phyloP scores from a whole-genome alignment of 2,113 vertebrate genomes.

The Syngnathoides biaculeatus region DNA sequence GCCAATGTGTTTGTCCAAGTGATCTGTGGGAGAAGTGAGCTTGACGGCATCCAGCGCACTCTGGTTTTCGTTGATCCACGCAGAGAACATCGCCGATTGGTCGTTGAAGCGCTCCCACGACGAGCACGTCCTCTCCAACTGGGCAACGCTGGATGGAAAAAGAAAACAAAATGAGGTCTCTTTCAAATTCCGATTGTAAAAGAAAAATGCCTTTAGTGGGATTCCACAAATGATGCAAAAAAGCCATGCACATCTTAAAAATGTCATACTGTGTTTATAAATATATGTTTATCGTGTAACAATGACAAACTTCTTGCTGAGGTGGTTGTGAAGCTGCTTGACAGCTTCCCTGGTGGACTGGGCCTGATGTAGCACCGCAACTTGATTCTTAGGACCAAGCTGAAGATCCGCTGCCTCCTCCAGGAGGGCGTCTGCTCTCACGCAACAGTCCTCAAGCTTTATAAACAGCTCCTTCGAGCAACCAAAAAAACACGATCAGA shows the following conservation, averaged over 20 bases:
- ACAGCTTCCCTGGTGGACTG: conserved; percentile 79
- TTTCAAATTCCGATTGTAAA: neutral
- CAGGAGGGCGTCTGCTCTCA: conserved; percentile 78
- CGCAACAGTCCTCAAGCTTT: conserved; percentile 73
- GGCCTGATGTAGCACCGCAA: conserved; percentile 80
- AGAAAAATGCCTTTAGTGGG: neutral
- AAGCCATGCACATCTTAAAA: too few species aligned
- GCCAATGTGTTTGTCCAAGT: conserved; percentile 80
- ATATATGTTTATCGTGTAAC: neutral
- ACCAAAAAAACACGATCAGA: neutral
- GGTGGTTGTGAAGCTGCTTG: conserved; percentile 77
- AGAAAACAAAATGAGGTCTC: neutral
- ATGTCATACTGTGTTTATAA: too few species aligned
- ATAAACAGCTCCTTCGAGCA: conserved; percentile 78
- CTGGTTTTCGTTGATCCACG: conserved; percentile 86
- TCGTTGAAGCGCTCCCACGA: conserved; percentile 86
- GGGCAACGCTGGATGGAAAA: conserved; percentile 77
- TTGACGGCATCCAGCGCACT: conserved; percentile 78
- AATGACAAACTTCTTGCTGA: conserved; percentile 81
- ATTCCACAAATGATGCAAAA: neutral
- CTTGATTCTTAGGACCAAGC: conserved; percentile 80
- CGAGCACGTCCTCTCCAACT: conserved; percentile 84
- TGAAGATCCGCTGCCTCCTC: conserved; percentile 83
- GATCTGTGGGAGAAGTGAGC: conserved; percentile 65
- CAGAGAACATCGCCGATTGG: conserved; percentile 81